Evolutionary conservation across 2,113 vertebrate species (phyloP).

Genomic region (Theristicus caerulescens): DNA sequence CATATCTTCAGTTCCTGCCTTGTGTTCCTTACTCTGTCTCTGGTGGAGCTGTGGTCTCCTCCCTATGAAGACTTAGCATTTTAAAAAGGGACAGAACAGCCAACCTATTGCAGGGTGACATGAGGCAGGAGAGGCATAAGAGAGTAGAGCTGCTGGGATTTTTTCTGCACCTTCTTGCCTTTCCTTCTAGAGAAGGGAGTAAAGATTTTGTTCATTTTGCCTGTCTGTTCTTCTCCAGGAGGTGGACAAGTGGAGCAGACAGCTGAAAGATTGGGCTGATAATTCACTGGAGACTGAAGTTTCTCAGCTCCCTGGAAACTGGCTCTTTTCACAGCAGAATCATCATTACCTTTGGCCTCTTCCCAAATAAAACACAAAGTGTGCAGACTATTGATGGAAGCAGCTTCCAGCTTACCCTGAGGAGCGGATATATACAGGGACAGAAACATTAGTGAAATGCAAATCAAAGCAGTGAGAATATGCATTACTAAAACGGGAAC

Average conservation of each 20-base stretch:
- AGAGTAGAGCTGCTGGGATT: background rate
- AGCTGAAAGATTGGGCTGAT: background rate
- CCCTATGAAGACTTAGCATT: background rate
- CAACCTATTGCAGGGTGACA: background rate
- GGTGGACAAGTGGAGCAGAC: background rate
- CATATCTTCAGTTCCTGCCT: background rate
- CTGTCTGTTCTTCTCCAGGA: background rate
- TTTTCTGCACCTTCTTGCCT: background rate
- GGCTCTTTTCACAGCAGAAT: background rate
- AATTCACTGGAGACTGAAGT: background rate
- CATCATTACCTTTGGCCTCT: background rate
- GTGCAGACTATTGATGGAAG: background rate
- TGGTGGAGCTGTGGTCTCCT: background rate
- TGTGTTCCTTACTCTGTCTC: background rate
- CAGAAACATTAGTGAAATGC: background rate
- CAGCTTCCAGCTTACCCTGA: background rate
- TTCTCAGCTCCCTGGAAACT: background rate
- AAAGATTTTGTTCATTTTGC: background rate
- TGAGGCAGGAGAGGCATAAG: background rate
- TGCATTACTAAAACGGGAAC: background rate
- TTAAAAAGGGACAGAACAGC: background rate
- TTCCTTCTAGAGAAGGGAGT: background rate
- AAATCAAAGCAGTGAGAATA: background rate
- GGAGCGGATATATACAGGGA: background rate
- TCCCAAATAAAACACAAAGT: background rate